Conservation (phyloP, 1,140 invertebrate genomes). For the Drosophila subobscura region DNA sequence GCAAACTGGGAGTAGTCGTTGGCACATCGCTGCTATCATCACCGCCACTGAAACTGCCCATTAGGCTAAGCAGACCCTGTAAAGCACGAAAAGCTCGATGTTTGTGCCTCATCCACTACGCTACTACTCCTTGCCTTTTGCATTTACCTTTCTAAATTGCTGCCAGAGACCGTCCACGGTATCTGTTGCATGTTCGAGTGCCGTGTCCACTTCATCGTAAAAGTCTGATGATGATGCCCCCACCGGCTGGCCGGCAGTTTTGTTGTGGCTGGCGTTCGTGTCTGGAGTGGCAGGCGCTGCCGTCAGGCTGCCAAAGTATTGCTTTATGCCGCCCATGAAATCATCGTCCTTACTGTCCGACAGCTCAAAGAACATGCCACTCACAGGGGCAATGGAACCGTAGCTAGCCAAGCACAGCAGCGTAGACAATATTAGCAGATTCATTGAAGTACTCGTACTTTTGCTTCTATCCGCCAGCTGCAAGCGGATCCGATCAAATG, state of each 20-base stretch:
- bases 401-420: conserved; percentile 21
- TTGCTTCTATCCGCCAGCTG: conserved; percentile 18
- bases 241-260: conserved; percentile 8
- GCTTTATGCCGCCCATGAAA: conserved; percentile 41
- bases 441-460: conserved; percentile 21
- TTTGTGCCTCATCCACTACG: conserved; percentile 1
- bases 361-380: conserved; percentile 39
- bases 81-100: conserved; percentile 11
- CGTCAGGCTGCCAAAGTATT: conserved; percentile 33
- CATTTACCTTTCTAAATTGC: conserved; percentile 59
- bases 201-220: conserved; percentile 49
- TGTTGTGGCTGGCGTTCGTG: conserved; percentile 21
- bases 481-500: conserved; percentile 39
- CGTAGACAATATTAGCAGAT: conserved; percentile 32
- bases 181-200: conserved; percentile 48
- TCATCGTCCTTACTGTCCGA: conserved; percentile 19
- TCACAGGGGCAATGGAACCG: conserved; percentile 19
- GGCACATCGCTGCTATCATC: conserved; percentile 7
- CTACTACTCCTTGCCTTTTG: not conserved
- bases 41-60: conserved; percentile 31
- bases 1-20: conserved; percentile 7
- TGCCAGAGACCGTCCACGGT: conserved; percentile 45
- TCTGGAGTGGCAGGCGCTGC: not conserved
- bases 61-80: conserved; percentile 38
- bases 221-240: conserved; percentile 4